Evolutionary conservation across 2,888 invertebrate genomes (phyloP), one percentile per base, ranked within the genome.

Genomic region (Adela reaumurella): DNA sequence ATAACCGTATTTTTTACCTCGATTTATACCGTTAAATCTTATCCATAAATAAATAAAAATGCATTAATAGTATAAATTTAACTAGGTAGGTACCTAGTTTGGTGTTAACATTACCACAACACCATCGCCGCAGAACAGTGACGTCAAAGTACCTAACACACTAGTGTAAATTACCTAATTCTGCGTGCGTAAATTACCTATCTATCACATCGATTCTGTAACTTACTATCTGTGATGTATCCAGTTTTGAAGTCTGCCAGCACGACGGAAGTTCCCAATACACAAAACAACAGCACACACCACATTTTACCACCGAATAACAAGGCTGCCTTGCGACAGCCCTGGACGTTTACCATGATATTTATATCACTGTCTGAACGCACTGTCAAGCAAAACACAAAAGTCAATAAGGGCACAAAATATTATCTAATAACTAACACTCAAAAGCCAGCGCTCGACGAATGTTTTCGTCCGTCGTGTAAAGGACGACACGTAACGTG

Each of bases 261-360:
- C 51, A 70, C 74, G 64, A 65, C 71, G 59, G 70, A 67, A 56
- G 70, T 66, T 63, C 73, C 68, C 57, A 67, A 59, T 59, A 68
- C 73, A 77, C 77, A 74, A 56, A 79, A 61, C 62, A 77, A 64
- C 62, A 76, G 59, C 65, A 73, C 74, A 73, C 73, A 78, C 78
- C 77, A 80, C 79, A 80, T 80, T 63, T 62, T 77, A 68, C 64
- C 69, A 74, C 73, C 64, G 61, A 65, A 71, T 71, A 74, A 72
- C 68, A 71, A 76, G 78, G 77, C 77, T 77, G 78, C 69, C 77
- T 65, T 62, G 60, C 63, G 76, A 78, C 78, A 78, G 77, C 78
- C 78, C 78, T 35, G 35, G 8, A 11, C 11, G 35, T 35, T 35
- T 35, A 35, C 35, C 35, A 35, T 35, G 35, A 14, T 35, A 35